Percentiles rank a stretch among this genome's conserved stretches.
phyloP scores from a whole-genome alignment of 2,113 vertebrate species.

The Pungitius pungitius region DNA sequence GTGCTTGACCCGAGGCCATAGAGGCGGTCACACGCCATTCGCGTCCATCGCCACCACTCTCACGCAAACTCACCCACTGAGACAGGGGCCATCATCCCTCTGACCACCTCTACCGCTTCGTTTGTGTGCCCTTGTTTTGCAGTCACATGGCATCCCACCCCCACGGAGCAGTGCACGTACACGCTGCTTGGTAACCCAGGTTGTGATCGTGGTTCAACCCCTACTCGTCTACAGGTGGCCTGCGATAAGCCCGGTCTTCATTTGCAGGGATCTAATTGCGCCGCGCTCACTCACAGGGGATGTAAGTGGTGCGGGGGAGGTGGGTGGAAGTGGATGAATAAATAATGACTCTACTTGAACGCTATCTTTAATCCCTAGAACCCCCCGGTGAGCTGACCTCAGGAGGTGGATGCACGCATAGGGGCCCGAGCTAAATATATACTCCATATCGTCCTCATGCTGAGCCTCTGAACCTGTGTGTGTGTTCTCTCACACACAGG shows the following conservation, averaged over 20 bases:
- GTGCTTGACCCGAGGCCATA: slow-evolving; percentile 25
- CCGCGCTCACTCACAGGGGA: slow-evolving; percentile 44
- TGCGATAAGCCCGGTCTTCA: slow-evolving; percentile 43
- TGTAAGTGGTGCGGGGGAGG: slow-evolving; percentile 43
- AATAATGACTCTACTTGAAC: slow-evolving; percentile 71
- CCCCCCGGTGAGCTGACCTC: slow-evolving; percentile 58
- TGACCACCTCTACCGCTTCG: not conserved
- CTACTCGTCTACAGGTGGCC: not conserved
- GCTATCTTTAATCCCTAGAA: slow-evolving; percentile 60
- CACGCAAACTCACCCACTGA: slow-evolving; percentile 45
- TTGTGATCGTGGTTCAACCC: slow-evolving; percentile 27
- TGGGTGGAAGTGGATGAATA: slow-evolving; percentile 71
- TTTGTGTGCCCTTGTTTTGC: slow-evolving; percentile 1
- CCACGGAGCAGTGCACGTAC: slow-evolving; percentile 11
- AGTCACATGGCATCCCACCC: not conserved
- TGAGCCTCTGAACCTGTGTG: not conserved
- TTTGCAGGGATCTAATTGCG: slow-evolving; percentile 67
- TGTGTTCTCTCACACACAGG: not conserved
- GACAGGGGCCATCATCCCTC: no score
- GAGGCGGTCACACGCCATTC: slow-evolving; percentile 6
- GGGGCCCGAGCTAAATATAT: slow-evolving; percentile 55
- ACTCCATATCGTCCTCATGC: slow-evolving; percentile 26
- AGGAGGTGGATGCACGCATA: slow-evolving; percentile 53
- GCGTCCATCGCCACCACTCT: not conserved
- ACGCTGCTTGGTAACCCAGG: slow-evolving; percentile 27